Conservation (phyloP, 2,113 vertebrate species). For the Gulo gulo region DNA sequence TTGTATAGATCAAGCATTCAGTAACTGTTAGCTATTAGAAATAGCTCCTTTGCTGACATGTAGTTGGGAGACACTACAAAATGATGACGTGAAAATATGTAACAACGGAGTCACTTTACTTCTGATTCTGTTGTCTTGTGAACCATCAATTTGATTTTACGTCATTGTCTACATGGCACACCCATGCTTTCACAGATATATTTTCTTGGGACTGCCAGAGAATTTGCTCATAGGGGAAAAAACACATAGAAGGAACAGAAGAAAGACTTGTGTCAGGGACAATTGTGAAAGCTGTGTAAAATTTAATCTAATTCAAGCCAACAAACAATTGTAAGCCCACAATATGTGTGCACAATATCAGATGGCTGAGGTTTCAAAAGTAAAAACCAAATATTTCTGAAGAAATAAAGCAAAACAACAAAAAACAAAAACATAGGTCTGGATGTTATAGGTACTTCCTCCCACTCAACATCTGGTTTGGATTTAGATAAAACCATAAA, state of each 20-base stretch:
- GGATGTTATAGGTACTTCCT: not conserved
- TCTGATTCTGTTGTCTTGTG: not conserved
- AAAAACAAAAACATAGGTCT: not conserved
- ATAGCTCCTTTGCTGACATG: not conserved
- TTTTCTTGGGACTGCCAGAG: not conserved
- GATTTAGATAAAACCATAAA: slow-evolving; percentile 45
- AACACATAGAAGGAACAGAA: not conserved
- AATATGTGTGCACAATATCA: not conserved
- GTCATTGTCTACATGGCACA: not conserved
- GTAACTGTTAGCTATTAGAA: not conserved
- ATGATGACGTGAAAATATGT: not conserved
- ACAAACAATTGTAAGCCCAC: not conserved
- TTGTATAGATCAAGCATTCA: not conserved
- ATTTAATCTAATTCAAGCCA: not conserved
- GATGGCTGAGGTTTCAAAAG: not conserved
- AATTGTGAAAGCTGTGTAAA: not conserved
- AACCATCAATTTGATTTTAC: not conserved
- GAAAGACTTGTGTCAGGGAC: not conserved
- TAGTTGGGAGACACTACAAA: not conserved
- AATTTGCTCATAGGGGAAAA: not conserved
- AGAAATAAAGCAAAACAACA: not conserved
- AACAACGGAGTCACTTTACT: not conserved
- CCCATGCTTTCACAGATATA: not conserved
- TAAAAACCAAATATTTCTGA: slow-evolving; percentile 29
- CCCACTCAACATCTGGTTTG: not conserved